Percentiles rank a stretch among this genome's conserved stretches.
phyloP scores from a whole-genome alignment of 37 sponge, comb jelly and placozoan genomes.

The Beroe forskalii region DNA sequence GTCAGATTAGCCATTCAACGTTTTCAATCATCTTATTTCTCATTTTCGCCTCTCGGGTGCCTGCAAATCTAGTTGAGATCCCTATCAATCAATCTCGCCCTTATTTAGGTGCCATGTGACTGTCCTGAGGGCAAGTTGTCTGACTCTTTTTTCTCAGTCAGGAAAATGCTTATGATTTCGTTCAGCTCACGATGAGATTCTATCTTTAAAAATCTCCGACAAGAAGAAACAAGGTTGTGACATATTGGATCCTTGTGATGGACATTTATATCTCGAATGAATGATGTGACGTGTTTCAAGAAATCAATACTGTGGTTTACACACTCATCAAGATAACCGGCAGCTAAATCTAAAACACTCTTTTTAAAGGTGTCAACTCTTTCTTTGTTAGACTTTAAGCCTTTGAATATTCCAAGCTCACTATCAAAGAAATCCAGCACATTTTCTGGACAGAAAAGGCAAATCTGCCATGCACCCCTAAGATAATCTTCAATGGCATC shows the following conservation, averaged over 20 bases:
- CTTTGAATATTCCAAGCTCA: not conserved
- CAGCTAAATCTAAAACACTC: not conserved
- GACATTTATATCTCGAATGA: not conserved
- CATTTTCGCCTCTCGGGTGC: too few species aligned
- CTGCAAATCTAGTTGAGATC: too few species aligned
- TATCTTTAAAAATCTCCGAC: not conserved
- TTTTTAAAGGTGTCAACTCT: not conserved
- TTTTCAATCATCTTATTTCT: too few species aligned
- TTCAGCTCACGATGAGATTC: too few species aligned
- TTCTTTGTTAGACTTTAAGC: not conserved
- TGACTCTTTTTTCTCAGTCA: too few species aligned
- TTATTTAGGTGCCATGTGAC: too few species aligned
- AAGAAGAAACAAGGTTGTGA: not conserved
- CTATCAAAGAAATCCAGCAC: not conserved
- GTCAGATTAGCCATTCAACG: too few species aligned
- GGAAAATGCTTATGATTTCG: too few species aligned
- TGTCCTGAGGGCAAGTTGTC: too few species aligned
- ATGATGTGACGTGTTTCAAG: not conserved
- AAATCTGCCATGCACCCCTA: not conserved
- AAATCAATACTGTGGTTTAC: not conserved
- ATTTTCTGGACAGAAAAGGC: not conserved
- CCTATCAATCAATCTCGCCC: too few species aligned
- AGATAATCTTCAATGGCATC: not conserved
- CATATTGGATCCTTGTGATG: not conserved
- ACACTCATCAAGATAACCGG: not conserved